These are phyloP conservation scores for Archaeoteleia sp. DNA, from an alignment of 2,888 invertebrate genomes.

Conservation along the genomic window DNA sequence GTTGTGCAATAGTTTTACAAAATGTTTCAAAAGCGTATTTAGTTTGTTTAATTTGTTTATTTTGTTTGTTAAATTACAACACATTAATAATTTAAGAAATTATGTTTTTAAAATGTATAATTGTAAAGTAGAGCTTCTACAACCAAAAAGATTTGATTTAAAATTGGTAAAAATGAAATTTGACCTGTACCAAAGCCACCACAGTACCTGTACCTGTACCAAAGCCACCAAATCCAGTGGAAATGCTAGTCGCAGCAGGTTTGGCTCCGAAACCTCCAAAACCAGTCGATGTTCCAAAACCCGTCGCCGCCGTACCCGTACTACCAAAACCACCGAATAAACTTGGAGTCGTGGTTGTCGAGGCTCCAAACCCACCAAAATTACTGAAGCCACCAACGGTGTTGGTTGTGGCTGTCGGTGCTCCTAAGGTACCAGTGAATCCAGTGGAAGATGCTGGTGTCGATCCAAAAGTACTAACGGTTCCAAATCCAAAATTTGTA, in stretches of 20 bases:
- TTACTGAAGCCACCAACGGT: conserved; percentile 68
- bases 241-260: conserved; percentile 73
- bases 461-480: conserved; percentile 76
- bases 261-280: conserved; percentile 77
- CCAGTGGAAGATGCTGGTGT: conserved; percentile 65
- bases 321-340: conserved; percentile 77
- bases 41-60: too few relatives aligned
- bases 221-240: conserved; percentile 75
- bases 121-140: too few relatives aligned
- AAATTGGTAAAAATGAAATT: too few relatives aligned
- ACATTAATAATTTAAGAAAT: too few relatives aligned
- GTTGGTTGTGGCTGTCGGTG: conserved; percentile 60
- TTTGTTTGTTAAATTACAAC: too few relatives aligned
- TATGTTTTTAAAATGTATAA: too few relatives aligned
- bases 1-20: too few relatives aligned
- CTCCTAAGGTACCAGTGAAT: conserved; percentile 62
- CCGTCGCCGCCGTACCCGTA: conserved; percentile 71
- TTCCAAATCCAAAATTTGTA: conserved; percentile 73
- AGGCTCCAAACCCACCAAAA: conserved; percentile 65
- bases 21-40: too few relatives aligned
- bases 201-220: too few relatives aligned
- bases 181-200: too few relatives aligned
- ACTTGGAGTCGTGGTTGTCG: conserved; percentile 69
- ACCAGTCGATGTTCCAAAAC: conserved; percentile 69
- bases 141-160: too few relatives aligned